Conservation (phyloP, 2,888 invertebrate species). For the Enoplolaimus lenunculus region DNA sequence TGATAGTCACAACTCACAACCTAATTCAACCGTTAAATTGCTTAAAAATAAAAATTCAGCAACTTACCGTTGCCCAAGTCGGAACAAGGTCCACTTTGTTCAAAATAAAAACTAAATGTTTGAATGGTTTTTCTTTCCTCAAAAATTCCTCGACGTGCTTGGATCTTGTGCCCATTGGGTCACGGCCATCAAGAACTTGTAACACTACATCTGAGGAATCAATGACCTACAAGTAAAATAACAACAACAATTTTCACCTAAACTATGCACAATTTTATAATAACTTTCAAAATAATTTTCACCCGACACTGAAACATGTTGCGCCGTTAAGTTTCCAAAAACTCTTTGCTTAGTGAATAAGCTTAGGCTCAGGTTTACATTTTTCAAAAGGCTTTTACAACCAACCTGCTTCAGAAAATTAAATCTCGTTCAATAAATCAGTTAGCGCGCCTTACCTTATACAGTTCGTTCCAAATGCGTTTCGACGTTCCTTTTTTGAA, state of each 20-base stretch:
- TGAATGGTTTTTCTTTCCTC: constrained; percentile 83
- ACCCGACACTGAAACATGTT: too few species aligned
- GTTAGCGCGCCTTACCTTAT: too few species aligned
- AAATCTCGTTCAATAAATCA: too few species aligned
- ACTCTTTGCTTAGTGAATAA: too few species aligned
- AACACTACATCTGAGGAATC: constrained; percentile 94
- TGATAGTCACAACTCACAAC: too few species aligned
- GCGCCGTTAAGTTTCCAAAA: too few species aligned
- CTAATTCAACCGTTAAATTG: neutral
- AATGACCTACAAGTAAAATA: constrained; percentile 48
- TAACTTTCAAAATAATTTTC: neutral
- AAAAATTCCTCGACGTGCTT: constrained; percentile 79
- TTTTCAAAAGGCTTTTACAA: too few species aligned
- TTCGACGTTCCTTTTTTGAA: constrained; percentile 89
- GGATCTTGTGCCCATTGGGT: constrained; percentile 89
- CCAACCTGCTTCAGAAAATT: too few species aligned
- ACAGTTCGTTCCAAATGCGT: constrained; percentile 95
- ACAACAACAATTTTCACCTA: constrained; percentile 13
- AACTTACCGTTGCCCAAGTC: constrained; percentile 71
- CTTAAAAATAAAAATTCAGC: constrained; percentile 17
- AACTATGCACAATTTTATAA: too few species aligned
- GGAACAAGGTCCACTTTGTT: constrained; percentile 83
- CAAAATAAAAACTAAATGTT: constrained; percentile 86
- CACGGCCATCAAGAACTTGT: constrained; percentile 87
- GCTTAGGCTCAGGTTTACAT: too few species aligned